Evolutionary conservation across 2,888 invertebrate genomes (phyloP), one percentile per base, ranked within the genome.

Genomic region (Aleiodes testaceus): DNA sequence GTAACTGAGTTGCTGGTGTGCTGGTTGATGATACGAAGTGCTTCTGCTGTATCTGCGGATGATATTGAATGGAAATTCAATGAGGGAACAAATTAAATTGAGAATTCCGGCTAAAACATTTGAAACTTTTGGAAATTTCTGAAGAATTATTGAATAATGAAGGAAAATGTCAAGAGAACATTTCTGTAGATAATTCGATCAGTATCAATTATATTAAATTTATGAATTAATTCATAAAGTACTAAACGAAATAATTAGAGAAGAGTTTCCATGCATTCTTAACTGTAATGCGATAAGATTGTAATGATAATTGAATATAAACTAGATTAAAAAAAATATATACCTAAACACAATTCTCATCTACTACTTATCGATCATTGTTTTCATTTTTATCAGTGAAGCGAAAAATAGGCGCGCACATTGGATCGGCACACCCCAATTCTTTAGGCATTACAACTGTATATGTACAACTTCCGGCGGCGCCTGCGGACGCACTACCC

Each of bases 311-410:
- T 36, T 36, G 42, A 59, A 59, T 59, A 16, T 16, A 30, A 55
- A 26, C 12, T 30, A 12, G 55, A 55, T 26, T 30, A 53, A 36
- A 26, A 30, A 55, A 30, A 30, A n/a, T 36, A 11, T 12, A 16
- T 49, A 36, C 36, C 36, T 36, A 36, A 36, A 36, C 11, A 18
- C 18, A 50, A 49, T 14, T 18, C 20, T 53, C 42, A 9, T 36
- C 59, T 59, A 18, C 59, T 30, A 59, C 36, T 59, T 59, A 59
- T 59, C 26, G 49, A 80, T 80, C 75, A 80, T 83, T 83, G 81
- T 85, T 85, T 84, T 81, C 80, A 84, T 86, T 45, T 63, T 84
- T 85, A 82, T 73, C 86, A 85, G 83, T 85, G 84, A 85, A 85
- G 85, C 85, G 86, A 85, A 81, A 86, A 86, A 85, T 86, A 82